Evolutionary conservation across 1,140 invertebrate species (phyloP).

Genomic region (Physella acuta): DNA sequence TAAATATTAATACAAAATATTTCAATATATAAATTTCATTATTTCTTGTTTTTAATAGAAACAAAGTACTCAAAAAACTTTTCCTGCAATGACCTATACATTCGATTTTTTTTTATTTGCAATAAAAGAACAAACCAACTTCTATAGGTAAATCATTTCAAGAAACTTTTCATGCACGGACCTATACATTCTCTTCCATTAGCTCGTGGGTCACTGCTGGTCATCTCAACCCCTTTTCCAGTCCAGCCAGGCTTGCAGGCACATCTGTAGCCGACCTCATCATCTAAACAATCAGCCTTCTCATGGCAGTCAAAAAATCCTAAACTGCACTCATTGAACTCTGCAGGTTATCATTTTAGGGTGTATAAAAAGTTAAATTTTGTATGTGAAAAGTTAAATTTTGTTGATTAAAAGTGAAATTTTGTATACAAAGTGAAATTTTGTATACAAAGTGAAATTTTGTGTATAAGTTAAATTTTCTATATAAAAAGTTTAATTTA

Average conservation of each 20-base stretch:
- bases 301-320: conserved; percentile 14
- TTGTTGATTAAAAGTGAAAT: background rate
- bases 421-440: background rate
- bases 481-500: too few relatives aligned
- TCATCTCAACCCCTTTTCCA: background rate
- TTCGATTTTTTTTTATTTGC: too few relatives aligned
- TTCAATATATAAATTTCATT: too few relatives aligned
- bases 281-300: background rate
- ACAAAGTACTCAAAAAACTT: too few relatives aligned
- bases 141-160: too few relatives aligned
- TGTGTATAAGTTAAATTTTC: background rate
- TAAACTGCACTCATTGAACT: background rate
- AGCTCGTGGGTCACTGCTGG: background rate
- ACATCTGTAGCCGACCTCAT: conserved; percentile 8
- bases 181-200: conserved; percentile 20
- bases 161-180: too few relatives aligned
- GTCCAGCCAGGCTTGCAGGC: conserved; percentile 8
- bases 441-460: background rate
- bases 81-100: too few relatives aligned
- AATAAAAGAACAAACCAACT: too few relatives aligned
- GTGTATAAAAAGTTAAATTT: too few relatives aligned
- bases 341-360: too few relatives aligned
- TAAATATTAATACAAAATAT: too few relatives aligned
- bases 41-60: too few relatives aligned
- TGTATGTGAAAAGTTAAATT: background rate